phyloP scores from a whole-genome alignment of 2,113 vertebrate species.

The Copsychus sechellarum region DNA sequence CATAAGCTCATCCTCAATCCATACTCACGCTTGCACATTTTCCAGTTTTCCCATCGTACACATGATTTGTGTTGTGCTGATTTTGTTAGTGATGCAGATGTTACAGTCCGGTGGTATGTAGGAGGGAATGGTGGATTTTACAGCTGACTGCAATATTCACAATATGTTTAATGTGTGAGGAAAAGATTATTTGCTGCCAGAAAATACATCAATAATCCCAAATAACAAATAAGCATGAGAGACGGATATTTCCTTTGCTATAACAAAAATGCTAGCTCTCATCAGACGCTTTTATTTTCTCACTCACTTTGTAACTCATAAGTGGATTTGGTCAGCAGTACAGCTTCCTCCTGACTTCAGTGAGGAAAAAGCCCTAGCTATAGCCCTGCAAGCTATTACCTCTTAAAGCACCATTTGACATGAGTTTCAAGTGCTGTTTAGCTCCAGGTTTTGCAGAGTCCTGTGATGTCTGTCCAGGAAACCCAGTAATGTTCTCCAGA shows the following conservation, averaged over 20 bases:
- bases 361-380: background rate
- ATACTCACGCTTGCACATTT: background rate
- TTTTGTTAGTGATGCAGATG: constrained; percentile 27
- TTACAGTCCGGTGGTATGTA: background rate
- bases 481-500: constrained; percentile 20
- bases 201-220: constrained; percentile 28
- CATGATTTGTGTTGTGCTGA: background rate
- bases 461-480: constrained; percentile 15
- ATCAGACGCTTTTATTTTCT: constrained; percentile 25
- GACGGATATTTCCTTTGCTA: constrained; percentile 17
- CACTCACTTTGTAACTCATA: background rate
- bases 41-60: background rate
- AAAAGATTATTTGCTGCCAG: constrained; percentile 43
- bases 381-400: background rate
- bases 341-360: background rate
- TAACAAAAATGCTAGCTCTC: constrained; percentile 4
- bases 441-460: constrained; percentile 5
- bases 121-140: constrained; percentile 44
- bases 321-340: constrained; percentile 21
- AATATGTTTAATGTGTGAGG: constrained; percentile 10
- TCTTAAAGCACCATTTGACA: constrained; percentile 7
- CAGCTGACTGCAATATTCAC: constrained; percentile 35
- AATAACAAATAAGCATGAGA: constrained; percentile 16
- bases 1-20: background rate
- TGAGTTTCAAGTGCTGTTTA: background rate